A percentile compares a stretch with the other conserved stretches of the same genome.
phyloP scores from a whole-genome alignment of 2,888 invertebrate genomes.

The Thymelicus acteon region DNA sequence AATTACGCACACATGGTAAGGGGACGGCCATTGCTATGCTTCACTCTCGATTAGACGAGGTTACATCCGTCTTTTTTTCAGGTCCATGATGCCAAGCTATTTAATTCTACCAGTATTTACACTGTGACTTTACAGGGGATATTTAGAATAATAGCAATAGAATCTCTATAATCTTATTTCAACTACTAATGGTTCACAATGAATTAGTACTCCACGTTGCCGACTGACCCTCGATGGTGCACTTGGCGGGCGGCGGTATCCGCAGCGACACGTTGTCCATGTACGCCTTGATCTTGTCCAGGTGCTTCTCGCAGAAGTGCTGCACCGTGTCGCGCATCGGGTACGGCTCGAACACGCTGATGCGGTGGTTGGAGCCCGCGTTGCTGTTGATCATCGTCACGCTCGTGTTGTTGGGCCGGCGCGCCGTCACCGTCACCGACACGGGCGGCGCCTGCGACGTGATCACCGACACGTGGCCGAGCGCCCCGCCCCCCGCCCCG shows the following conservation, averaged over 20 bases:
- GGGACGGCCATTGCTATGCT: too few relatives aligned
- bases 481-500: conserved; percentile 60
- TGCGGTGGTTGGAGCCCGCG: conserved; percentile 84
- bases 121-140: too few relatives aligned
- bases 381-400: conserved; percentile 87
- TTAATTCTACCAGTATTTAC: too few relatives aligned
- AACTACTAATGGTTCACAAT: too few relatives aligned
- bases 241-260: conserved; percentile 96
- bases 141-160: too few relatives aligned
- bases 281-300: conserved; percentile 95
- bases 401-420: conserved; percentile 89
- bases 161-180: too few relatives aligned
- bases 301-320: conserved; percentile 97
- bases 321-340: conserved; percentile 97
- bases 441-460: conserved; percentile 39
- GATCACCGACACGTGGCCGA: conserved; percentile 56
- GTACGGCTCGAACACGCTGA: conserved; percentile 95
- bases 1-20: too few relatives aligned
- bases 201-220: too few relatives aligned
- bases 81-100: too few relatives aligned
- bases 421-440: conserved; percentile 70
- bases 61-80: too few relatives aligned
- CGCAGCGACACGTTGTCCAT: conserved; percentile 94
- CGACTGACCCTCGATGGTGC: conserved; percentile 94
- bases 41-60: too few relatives aligned